phyloP scores from a whole-genome alignment of 2,797 vertebrate genomes.

The Pelobates cultripes region DNA sequence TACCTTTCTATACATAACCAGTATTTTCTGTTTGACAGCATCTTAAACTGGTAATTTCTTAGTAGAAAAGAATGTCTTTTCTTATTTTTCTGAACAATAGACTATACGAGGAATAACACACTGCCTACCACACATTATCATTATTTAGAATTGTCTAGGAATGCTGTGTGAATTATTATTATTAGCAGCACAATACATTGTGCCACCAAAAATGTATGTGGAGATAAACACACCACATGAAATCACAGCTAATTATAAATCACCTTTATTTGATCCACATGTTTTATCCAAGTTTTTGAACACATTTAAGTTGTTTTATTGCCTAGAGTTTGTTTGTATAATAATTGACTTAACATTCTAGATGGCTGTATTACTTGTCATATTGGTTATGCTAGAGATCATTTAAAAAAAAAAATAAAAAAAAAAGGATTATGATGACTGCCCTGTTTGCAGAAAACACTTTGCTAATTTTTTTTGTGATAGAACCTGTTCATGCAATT shows the following conservation, averaged over 20 bases:
- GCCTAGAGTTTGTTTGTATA: constrained; percentile 2
- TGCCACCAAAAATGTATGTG: constrained; percentile 9
- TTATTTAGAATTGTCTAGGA: constrained; percentile 46
- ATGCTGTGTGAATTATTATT: constrained; percentile 30
- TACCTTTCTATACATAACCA: constrained; percentile 39
- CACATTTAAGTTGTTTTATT: not conserved
- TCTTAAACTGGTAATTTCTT: constrained; percentile 50
- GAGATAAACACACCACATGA: constrained; percentile 22
- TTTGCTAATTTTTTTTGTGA: too few species aligned
- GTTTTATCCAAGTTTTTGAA: not conserved
- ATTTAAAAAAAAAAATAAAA: too few species aligned
- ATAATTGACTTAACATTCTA: not conserved
- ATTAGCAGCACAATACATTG: constrained; percentile 20
- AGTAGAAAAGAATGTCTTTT: constrained; percentile 37
- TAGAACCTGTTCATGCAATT: too few species aligned
- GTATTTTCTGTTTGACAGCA: constrained; percentile 51
- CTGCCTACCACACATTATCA: constrained; percentile 34
- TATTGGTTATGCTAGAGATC: not conserved
- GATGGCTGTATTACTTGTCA: not conserved
- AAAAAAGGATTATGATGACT: too few species aligned
- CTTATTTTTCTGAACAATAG: constrained; percentile 46
- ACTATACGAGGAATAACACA: constrained; percentile 15
- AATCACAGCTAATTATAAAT: constrained; percentile 18
- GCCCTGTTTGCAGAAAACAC: too few species aligned
- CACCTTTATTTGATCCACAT: not conserved